Conservation (phyloP, 1,140 invertebrate genomes). For the Drosophila littoralis region DNA sequence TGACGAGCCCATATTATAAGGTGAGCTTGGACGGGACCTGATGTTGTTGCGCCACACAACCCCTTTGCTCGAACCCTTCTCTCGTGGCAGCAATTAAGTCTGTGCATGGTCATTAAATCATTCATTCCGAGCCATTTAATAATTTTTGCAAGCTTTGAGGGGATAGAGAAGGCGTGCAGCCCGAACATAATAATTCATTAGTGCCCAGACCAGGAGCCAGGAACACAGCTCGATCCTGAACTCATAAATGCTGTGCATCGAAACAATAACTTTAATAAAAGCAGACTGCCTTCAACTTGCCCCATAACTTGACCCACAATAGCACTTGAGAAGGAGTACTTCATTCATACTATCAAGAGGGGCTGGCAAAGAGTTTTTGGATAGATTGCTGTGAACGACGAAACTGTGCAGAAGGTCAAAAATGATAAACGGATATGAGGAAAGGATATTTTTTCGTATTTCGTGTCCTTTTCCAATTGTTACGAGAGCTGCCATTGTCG, state of each 20-base stretch:
- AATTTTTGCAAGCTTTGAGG: conserved; percentile 58
- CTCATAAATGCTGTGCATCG: conserved; percentile 60
- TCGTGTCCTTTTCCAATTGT: conserved; percentile 63
- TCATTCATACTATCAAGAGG: conserved; percentile 2
- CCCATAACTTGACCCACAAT: conserved; percentile 46
- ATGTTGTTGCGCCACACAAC: conserved; percentile 47
- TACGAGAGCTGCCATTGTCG: conserved; percentile 50
- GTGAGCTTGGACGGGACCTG: conserved; percentile 9
- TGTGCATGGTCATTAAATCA: conserved; percentile 77
- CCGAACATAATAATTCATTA: conserved; percentile 75
- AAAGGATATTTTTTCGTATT: conserved; percentile 70
- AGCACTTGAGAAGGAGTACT: conserved; percentile 30
- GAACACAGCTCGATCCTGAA: not conserved
- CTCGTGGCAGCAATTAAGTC: conserved; percentile 65
- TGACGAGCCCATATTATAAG: conserved; percentile 6
- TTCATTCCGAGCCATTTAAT: conserved; percentile 83
- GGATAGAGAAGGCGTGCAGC: conserved; percentile 44
- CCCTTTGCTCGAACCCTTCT: conserved; percentile 67
- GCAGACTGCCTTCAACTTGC: not conserved
- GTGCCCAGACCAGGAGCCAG: conserved; percentile 38
- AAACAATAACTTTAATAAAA: conserved; percentile 78
- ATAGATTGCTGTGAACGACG: conserved; percentile 40
- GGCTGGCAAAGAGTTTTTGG: conserved; percentile 18
- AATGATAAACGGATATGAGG: conserved; percentile 83
- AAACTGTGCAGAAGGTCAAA: conserved; percentile 79